Conservation (phyloP, 23 tunicate species). For the Clavelina lepadiformis region DNA sequence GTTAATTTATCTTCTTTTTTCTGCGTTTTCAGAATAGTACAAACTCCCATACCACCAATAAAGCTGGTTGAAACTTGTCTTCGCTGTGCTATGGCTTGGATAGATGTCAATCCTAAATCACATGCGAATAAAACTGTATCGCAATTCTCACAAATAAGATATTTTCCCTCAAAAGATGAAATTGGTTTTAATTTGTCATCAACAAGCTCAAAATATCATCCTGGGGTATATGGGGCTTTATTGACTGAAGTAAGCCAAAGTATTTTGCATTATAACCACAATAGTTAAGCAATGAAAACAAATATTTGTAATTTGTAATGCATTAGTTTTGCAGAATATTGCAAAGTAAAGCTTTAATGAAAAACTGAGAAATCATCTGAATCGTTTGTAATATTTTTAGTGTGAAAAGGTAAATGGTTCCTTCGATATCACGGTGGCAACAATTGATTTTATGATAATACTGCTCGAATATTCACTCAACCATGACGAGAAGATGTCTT, state of each 20-base stretch:
- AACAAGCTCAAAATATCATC: constrained; percentile 4
- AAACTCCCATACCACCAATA: constrained; percentile 46
- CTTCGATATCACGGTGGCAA: constrained; percentile 61
- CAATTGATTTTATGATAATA: constrained; percentile 36
- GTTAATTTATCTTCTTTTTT: neutral
- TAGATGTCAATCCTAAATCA: constrained; percentile 26
- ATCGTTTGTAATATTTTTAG: too few species aligned
- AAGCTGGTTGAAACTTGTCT: constrained; percentile 42
- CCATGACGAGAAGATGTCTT: neutral
- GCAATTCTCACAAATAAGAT: constrained; percentile 28
- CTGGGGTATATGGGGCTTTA: constrained; percentile 47
- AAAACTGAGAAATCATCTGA: too few species aligned
- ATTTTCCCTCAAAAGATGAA: constrained; percentile 45
- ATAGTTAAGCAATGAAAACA: too few species aligned
- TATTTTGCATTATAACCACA: neutral
- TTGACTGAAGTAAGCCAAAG: constrained; percentile 46
- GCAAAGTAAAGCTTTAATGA: too few species aligned
- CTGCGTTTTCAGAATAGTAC: constrained; percentile 29
- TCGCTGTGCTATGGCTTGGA: constrained; percentile 42
- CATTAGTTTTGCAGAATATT: too few species aligned
- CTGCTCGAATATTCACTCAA: constrained; percentile 33
- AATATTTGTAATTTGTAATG: too few species aligned
- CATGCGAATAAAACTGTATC: constrained; percentile 2
- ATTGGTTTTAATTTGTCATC: constrained; percentile 2
- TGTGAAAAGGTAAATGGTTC: constrained; percentile 37